These are phyloP conservation scores for Cephus rjabovi DNA, from an alignment of 2,888 invertebrate species.

Conservation along the genomic window DNA sequence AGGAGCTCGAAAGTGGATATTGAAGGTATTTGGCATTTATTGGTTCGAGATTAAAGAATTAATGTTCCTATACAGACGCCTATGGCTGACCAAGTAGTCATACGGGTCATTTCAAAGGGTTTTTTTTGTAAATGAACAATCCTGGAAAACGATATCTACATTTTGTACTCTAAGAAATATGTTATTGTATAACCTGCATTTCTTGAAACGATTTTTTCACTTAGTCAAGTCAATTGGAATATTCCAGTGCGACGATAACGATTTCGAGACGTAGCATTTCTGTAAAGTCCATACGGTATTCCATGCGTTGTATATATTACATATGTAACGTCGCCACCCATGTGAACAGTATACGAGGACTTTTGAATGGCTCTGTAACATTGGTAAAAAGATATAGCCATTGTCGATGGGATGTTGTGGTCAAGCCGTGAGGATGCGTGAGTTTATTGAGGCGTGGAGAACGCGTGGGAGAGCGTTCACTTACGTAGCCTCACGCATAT, in stretches of 20 bases:
- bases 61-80: background rate
- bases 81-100: background rate
- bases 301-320: background rate
- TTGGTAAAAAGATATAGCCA: background rate
- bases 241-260: background rate
- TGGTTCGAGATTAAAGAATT: background rate
- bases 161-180: background rate
- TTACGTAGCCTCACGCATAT: slow-evolving; percentile 26
- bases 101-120: background rate
- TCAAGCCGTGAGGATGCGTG: slow-evolving; percentile 17
- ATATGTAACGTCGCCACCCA: background rate
- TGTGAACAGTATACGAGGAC: background rate
- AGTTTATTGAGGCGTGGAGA: slow-evolving; percentile 21
- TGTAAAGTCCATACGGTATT: background rate
- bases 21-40: background rate
- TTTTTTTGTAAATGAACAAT: background rate
- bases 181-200: background rate
- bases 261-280: background rate
- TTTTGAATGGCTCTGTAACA: background rate
- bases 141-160: background rate
- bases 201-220: background rate
- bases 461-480: slow-evolving; percentile 29
- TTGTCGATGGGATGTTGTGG: slow-evolving; percentile 17
- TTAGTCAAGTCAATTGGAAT: background rate
- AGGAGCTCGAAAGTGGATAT: background rate